Base-by-base conservation (phyloP, 1,140 invertebrate species). In the Vanessa tameamea region DNA sequence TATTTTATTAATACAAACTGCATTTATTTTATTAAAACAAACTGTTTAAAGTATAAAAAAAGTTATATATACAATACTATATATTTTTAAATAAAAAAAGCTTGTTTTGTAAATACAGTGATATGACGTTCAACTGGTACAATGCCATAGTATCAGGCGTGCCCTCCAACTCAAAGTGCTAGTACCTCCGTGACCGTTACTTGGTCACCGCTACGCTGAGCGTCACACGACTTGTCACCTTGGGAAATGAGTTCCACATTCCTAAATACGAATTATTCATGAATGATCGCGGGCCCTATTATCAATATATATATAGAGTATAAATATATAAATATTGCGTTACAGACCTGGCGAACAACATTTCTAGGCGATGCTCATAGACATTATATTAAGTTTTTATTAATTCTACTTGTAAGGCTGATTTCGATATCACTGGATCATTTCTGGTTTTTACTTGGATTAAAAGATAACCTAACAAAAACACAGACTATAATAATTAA, bases 101-200 rank as follows among this genome's bases (percentile, higher is more conserved):
- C 6, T 31, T 4, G 26, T 51, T 51, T 51, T 15, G 4, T n/a
- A 51, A 15, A 15, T 51, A 14, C 14, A 15, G n/a, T 51, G n/a
- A 9, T 43, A 9, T 43, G 37, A 43, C 37, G 9, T 8, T 43
- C 1, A 43, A 61, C 57, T 37, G 23, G 15, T 31, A 61, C 23
- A 31, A 61, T 37, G 31, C 15, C 57, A 61, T 23, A 8, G 55
- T 57, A n/a, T 31, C 23, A 61, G 57, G 12, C 26, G 23, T 61
- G 86, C 85, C 84, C 84, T 85, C 81, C 65, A 74, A 82, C 82
- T 85, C 81, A 59, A 75, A 82, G 81, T 79, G 76, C 79, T 82
- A 80, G 86, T 86, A 86, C 82, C 78, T 80, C 63, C 31, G 76
- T 77, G 84, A 87, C 89, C 89, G 89, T 91, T 91, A 91, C 80